Percentiles rank a stretch among this genome's conserved stretches.
Evolutionary conservation across 2,888 invertebrate species (phyloP).

Genomic region (Brachylomia viminalis): DNA sequence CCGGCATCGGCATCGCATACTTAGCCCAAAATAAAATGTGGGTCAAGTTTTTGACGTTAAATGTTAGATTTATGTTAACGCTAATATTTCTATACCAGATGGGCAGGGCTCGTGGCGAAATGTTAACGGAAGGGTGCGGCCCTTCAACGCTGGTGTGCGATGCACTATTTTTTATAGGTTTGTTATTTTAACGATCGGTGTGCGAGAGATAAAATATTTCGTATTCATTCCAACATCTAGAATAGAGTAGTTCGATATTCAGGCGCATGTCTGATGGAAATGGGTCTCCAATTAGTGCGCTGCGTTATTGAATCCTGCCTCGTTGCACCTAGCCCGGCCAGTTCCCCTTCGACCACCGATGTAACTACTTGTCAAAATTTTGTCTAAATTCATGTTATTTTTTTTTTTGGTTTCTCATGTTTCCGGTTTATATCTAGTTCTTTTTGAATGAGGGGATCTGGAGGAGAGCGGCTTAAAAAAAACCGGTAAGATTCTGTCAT

Average conservation of each 20-base stretch:
- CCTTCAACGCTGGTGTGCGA: constrained; percentile 3
- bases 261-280: constrained; percentile 61
- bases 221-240: constrained; percentile 55
- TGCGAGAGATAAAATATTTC: constrained; percentile 52
- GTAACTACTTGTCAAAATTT: constrained; percentile 38
- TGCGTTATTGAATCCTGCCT: constrained; percentile 51
- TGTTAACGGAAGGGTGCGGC: constrained; percentile 4
- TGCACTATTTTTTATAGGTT: constrained; percentile 40
- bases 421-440: constrained; percentile 1
- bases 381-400: constrained; percentile 22
- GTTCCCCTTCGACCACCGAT: constrained; percentile 48
- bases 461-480: constrained; percentile 17
- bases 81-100: not conserved
- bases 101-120: not conserved
- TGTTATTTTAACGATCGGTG: constrained; percentile 28
- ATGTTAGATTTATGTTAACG: not conserved
- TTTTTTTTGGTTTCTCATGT: constrained; percentile 19
- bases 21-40: constrained; percentile 21
- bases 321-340: constrained; percentile 56
- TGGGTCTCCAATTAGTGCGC: constrained; percentile 58
- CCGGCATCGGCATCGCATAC: constrained; percentile 2
- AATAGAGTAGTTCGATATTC: constrained; percentile 56
- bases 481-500: constrained; percentile 28
- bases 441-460: constrained; percentile 30
- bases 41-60: constrained; percentile 20